Evolutionary conservation across 2,888 invertebrate genomes (phyloP).

Genomic region (Cheilosia urbana): DNA sequence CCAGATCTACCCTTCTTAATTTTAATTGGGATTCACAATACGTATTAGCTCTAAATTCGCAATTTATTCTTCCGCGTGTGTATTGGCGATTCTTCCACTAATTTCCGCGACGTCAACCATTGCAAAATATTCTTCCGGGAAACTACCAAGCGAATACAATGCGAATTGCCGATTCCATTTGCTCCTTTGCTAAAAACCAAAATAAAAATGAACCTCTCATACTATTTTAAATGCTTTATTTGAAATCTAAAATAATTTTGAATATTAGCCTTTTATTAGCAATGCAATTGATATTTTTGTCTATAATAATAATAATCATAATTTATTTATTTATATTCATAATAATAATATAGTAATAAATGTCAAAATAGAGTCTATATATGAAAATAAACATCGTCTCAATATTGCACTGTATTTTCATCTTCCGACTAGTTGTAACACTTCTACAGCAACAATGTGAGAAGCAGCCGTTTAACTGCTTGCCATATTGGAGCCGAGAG

Average conservation of each 20-base stretch:
- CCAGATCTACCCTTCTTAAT: too few species aligned
- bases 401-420: slow-evolving; percentile 15
- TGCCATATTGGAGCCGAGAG: not conserved
- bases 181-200: not conserved
- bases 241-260: slow-evolving; percentile 67
- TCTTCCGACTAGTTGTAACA: too few species aligned
- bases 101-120: too few species aligned
- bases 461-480: too few species aligned
- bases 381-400: slow-evolving; percentile 33
- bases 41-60: too few species aligned
- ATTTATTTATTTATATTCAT: slow-evolving; percentile 39
- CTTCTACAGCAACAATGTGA: too few species aligned
- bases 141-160: too few species aligned
- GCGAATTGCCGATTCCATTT: too few species aligned
- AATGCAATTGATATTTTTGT: slow-evolving; percentile 39
- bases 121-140: too few species aligned
- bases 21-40: too few species aligned
- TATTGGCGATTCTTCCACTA: too few species aligned
- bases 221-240: slow-evolving; percentile 68
- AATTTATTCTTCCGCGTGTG: too few species aligned
- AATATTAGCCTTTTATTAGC: slow-evolving; percentile 35
- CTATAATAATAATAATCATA: slow-evolving; percentile 60
- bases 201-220: slow-evolving; percentile 13
- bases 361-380: slow-evolving; percentile 51
- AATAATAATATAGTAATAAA: slow-evolving; percentile 62